Conservation (phyloP, 2,888 invertebrate species). For the Drosophila prolongata region DNA sequence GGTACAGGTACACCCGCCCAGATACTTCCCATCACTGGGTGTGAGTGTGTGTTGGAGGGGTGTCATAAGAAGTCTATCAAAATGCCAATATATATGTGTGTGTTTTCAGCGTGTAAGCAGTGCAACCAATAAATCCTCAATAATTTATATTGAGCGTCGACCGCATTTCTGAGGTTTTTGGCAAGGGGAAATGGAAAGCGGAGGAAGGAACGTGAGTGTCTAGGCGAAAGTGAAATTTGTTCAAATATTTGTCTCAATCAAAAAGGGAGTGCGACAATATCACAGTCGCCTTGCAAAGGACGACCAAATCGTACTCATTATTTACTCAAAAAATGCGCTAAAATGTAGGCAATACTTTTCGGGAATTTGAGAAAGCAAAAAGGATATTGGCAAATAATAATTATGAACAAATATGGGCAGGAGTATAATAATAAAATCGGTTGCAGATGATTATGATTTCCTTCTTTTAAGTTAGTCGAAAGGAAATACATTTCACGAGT, state of each 20-base stretch:
- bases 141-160: conserved; percentile 60
- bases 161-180: conserved; percentile 55
- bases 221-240: conserved; percentile 53
- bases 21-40: conserved; percentile 4
- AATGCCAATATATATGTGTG: conserved; percentile 32
- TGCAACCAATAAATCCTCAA: conserved; percentile 62
- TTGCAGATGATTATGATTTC: neutral
- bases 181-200: neutral
- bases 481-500: neutral
- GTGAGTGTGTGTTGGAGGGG: neutral
- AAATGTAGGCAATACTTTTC: neutral
- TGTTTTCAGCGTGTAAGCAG: conserved; percentile 26
- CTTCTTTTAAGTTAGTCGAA: neutral
- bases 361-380: too few relatives aligned
- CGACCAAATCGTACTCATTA: neutral
- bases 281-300: neutral
- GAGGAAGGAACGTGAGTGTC: conserved; percentile 8
- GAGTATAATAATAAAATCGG: too few relatives aligned
- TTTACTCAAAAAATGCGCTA: neutral
- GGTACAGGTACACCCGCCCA: neutral
- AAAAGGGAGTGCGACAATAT: conserved; percentile 17
- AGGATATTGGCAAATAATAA: too few relatives aligned
- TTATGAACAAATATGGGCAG: too few relatives aligned
- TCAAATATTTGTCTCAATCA: conserved; percentile 77
- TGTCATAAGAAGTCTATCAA: conserved; percentile 51